Evolutionary conservation across 1,140 invertebrate species (phyloP).

Genomic region (Atta cephalotes): DNA sequence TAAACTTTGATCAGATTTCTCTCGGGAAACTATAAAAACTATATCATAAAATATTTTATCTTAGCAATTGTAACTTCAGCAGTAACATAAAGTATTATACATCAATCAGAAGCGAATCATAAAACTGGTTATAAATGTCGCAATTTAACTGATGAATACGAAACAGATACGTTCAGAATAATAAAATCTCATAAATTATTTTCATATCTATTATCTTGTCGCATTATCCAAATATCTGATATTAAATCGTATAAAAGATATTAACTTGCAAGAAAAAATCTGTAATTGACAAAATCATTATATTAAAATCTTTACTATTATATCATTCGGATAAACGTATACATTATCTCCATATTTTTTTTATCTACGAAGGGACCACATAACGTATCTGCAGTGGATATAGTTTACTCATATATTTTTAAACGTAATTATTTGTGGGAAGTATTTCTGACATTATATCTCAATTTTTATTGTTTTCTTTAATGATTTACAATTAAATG

Average conservation of each 20-base stretch:
- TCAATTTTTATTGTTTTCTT: too few species aligned
- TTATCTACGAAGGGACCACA: not conserved
- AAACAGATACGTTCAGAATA: not conserved
- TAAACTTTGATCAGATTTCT: not conserved
- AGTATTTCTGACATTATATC: too few species aligned
- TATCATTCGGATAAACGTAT: not conserved
- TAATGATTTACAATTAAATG: too few species aligned
- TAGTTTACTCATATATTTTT: not conserved
- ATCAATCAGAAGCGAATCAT: not conserved
- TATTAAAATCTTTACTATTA: not conserved
- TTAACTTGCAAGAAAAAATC: not conserved
- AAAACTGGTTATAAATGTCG: not conserved
- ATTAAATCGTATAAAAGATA: not conserved
- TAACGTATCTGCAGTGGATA: not conserved
- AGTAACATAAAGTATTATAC: not conserved
- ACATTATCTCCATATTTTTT: not conserved
- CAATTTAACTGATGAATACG: not conserved
- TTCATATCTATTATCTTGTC: not conserved
- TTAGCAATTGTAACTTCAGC: not conserved
- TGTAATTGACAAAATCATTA: not conserved
- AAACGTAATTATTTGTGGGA: too few species aligned
- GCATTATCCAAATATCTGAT: not conserved
- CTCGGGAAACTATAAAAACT: not conserved
- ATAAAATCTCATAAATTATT: not conserved
- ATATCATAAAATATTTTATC: slow-evolving; percentile 8